phyloP scores from a whole-genome alignment of 1,140 invertebrate species.

The Periplaneta americana region DNA sequence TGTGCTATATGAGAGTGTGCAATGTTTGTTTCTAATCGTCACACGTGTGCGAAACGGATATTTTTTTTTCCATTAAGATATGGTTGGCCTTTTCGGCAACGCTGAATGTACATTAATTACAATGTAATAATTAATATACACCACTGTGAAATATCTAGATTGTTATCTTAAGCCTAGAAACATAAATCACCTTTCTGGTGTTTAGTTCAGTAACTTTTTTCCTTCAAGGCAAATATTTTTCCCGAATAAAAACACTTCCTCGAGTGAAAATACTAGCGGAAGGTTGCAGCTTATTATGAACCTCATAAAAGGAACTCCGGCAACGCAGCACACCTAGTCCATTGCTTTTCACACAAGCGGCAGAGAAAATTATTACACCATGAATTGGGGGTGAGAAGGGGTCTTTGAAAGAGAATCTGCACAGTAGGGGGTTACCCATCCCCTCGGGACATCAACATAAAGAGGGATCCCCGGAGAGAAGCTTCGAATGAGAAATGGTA shows the following conservation, averaged over 20 bases:
- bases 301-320: neutral
- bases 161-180: too few species aligned
- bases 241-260: neutral
- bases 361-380: neutral
- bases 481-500: neutral
- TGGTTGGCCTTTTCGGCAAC: too few species aligned
- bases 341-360: neutral
- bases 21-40: too few species aligned
- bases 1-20: too few species aligned
- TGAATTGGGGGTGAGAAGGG: neutral
- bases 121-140: too few species aligned
- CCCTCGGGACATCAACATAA: neutral
- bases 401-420: neutral
- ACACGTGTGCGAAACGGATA: too few species aligned
- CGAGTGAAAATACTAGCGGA: neutral
- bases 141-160: too few species aligned
- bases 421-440: neutral
- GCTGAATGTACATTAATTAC: too few species aligned
- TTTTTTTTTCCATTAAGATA: too few species aligned
- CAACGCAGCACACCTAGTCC: neutral
- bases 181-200: too few species aligned
- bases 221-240: too few species aligned
- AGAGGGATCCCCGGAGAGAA: neutral
- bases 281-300: neutral
- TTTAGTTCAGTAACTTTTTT: too few species aligned